Base-by-base conservation (phyloP, 1,140 invertebrate species). In the Scaptomyza hsui region DNA sequence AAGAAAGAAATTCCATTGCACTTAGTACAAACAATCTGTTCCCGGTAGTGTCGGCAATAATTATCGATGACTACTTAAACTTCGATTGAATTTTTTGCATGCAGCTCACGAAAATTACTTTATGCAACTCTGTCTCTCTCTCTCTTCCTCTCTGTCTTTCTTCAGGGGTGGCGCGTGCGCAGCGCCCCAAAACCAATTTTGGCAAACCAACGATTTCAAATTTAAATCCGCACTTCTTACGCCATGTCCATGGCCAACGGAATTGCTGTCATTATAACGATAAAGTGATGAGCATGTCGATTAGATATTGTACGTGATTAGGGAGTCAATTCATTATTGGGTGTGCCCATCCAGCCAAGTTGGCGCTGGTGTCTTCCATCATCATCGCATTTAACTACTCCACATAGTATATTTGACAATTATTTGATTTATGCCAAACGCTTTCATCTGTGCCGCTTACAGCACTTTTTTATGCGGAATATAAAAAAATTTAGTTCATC, bases 161-260 rank as follows among this genome's bases (percentile, higher is more conserved):
- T 35, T 26, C 21, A n/a, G 13, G 51, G 37, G 41, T 59, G 78
- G 75, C 80, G 75, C 80, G 74, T 85, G 79, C 80, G 71, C 75
- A 72, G 72, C 78, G 71, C 61, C 61, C 42, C 6, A 32, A 37
- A 37, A 13, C 47, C 57, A 39, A 71, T 67, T 49, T 19, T 57
- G 48, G 16, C 18, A 13, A 13, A 13, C 12, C 21, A 15, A 32
- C 32, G 3, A 21, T 16, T 24, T 13, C n/a, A 60, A 32, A 18
- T 37, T 26, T 10, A 26, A 55, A 21, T 45, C 15, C 24, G 19
- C 9, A 24, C 48, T 42, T 19, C 12, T n/a, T 24, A 13, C 19
- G n/a, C 35, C 51, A 37, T 37, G 32, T n/a, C 42, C 16, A 18
- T 3, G 29, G 12, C 10, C 12, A 12, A 12, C n/a, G 9, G 16